Evolutionary conservation across 2,797 vertebrate genomes (phyloP).

Genomic region (Enteromius paludinosus): DNA sequence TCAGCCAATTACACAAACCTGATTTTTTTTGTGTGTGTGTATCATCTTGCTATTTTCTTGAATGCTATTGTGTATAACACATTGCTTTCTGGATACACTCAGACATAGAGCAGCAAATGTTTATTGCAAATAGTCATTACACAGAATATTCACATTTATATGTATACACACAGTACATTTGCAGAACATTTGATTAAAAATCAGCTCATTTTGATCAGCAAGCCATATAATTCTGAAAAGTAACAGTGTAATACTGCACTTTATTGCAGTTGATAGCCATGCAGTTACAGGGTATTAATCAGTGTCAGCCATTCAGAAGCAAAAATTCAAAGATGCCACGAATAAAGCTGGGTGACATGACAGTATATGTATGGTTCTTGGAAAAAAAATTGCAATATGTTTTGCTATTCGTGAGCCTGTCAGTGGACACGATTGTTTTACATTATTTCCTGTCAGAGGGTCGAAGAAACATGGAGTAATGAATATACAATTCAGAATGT

Average conservation of each 20-base stretch:
- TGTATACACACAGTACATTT: background rate
- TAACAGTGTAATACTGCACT: background rate
- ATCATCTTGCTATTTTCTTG: background rate
- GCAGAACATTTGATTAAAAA: background rate
- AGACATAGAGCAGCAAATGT: background rate
- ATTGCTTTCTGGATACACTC: background rate
- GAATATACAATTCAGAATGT: conserved; percentile 5
- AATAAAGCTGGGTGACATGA: background rate
- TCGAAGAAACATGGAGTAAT: conserved; percentile 6
- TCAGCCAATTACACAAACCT: background rate
- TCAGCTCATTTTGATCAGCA: background rate
- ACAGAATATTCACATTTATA: background rate
- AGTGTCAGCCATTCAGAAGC: background rate
- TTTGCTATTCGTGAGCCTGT: background rate
- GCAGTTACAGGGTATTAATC: background rate
- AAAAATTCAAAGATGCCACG: background rate
- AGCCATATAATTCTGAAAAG: background rate
- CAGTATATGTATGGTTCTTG: background rate
- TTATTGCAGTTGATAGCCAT: background rate
- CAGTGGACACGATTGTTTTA: conserved; percentile 8
- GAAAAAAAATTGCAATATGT: background rate
- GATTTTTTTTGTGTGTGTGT: background rate
- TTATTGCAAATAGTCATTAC: background rate
- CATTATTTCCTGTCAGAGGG: conserved; percentile 12
- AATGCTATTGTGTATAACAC: background rate